phyloP scores from a whole-genome alignment of 1,140 invertebrate species.

The Procambarus clarkii region DNA sequence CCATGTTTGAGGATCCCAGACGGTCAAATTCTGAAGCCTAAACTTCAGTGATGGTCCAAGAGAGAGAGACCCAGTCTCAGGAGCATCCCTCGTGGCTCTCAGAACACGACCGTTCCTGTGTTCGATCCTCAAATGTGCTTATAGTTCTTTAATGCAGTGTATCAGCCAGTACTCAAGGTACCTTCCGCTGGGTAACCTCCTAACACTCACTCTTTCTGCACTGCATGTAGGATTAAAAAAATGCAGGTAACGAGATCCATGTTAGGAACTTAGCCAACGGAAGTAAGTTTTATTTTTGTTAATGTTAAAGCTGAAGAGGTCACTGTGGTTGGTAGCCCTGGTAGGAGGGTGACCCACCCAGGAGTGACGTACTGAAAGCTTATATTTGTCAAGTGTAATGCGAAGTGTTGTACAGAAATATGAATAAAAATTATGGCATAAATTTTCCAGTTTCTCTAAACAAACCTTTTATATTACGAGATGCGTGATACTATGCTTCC shows the following conservation, averaged over 20 bases:
- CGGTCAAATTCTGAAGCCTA: background rate
- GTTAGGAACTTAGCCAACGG: background rate
- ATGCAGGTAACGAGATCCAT: background rate
- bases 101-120: background rate
- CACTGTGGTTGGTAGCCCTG: background rate
- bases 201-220: background rate
- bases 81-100: background rate
- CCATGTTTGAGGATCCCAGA: conserved; percentile 30
- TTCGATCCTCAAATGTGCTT: conserved; percentile 26
- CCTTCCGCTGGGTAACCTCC: background rate
- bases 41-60: background rate
- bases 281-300: background rate
- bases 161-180: conserved; percentile 8
- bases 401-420: conserved; percentile 45
- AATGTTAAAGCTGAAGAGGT: background rate
- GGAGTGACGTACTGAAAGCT: background rate
- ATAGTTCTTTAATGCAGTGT: background rate
- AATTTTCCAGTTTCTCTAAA: background rate
- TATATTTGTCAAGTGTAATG: conserved; percentile 19
- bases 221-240: background rate
- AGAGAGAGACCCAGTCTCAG: background rate
- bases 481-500: no score
- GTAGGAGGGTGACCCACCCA: background rate
- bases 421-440: conserved; percentile 49
- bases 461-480: no score